phyloP scores from a whole-genome alignment of 2,113 vertebrate genomes.

The Eurypyga helias region DNA sequence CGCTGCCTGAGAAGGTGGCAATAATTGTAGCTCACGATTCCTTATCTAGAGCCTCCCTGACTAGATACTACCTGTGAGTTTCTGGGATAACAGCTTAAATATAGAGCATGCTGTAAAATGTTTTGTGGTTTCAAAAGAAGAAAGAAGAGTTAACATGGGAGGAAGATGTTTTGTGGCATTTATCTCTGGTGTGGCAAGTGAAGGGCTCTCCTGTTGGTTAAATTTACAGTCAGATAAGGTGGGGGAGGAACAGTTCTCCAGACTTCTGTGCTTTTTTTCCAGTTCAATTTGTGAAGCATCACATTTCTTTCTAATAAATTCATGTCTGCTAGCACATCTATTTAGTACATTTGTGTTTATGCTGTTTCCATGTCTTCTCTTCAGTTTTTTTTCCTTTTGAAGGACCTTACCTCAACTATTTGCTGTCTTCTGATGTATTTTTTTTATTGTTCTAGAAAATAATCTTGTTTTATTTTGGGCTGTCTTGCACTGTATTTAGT shows the following conservation, averaged over 20 bases:
- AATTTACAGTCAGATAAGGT: neutral
- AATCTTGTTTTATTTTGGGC: neutral
- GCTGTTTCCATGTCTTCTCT: neutral
- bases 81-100: neutral
- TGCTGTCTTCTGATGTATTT: neutral
- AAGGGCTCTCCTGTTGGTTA: neutral
- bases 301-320: neutral
- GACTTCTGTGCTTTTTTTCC: neutral
- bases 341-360: neutral
- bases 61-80: neutral
- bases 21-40: rapidly evolving
- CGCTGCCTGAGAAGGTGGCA: neutral
- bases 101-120: neutral
- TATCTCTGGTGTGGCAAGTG: neutral
- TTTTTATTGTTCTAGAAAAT: neutral
- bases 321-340: rapidly evolving
- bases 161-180: neutral
- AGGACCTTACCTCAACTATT: neutral
- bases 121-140: neutral
- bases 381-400: neutral
- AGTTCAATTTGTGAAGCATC: neutral
- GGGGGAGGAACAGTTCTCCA: neutral
- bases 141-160: neutral
- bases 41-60: neutral
- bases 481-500: neutral